These are phyloP conservation scores for Epinotia bilunana DNA, from an alignment of 2,888 invertebrate genomes.

Conservation along the genomic window DNA sequence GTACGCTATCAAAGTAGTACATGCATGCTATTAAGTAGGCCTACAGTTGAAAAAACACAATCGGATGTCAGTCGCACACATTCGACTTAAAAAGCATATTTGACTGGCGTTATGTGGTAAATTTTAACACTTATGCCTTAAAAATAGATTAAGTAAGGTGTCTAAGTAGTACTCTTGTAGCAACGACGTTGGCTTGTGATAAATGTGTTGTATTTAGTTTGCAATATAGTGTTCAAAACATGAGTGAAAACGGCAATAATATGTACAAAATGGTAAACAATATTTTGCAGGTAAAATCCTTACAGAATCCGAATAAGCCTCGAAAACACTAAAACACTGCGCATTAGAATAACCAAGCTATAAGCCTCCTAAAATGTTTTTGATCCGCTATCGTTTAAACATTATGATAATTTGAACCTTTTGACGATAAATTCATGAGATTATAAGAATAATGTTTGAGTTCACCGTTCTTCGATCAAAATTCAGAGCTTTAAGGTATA, in stretches of 20 bases:
- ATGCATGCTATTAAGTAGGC: too few species aligned
- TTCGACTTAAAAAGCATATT: too few species aligned
- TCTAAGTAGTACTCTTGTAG: background rate
- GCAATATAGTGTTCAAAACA: background rate
- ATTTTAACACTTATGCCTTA: too few species aligned
- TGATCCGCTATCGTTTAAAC: constrained; percentile 26
- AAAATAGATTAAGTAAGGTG: too few species aligned
- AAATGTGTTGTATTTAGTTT: background rate
- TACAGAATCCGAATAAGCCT: background rate
- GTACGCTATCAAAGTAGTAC: too few species aligned
- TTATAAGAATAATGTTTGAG: constrained; percentile 28
- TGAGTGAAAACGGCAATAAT: background rate
- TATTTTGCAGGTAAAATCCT: too few species aligned
- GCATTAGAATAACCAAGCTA: constrained; percentile 1
- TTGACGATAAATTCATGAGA: constrained; percentile 25
- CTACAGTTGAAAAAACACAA: too few species aligned
- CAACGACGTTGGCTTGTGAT: background rate
- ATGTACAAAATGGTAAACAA: background rate
- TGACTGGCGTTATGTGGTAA: too few species aligned
- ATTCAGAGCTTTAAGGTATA: constrained; percentile 1
- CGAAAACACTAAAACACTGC: background rate
- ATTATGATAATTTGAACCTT: constrained; percentile 37
- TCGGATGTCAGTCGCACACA: too few species aligned
- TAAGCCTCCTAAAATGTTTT: constrained; percentile 14
- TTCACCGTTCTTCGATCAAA: constrained; percentile 18